Conservation (phyloP, 2,113 vertebrate species). For the Pungitius pungitius region DNA sequence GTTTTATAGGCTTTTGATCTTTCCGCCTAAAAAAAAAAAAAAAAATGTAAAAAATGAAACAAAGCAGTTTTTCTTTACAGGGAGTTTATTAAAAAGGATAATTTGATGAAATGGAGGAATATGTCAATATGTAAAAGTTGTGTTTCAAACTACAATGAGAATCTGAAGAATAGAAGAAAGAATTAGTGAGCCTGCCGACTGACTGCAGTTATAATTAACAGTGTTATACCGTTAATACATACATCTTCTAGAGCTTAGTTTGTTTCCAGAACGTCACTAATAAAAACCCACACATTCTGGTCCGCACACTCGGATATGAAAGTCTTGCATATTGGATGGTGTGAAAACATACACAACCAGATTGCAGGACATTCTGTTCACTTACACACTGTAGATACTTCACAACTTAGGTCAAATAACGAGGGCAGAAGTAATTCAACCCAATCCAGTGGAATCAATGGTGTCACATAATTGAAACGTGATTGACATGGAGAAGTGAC, state of each 20-base stretch:
- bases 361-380: slow-evolving; percentile 2
- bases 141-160: slow-evolving; percentile 31
- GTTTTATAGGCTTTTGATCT: background rate
- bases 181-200: slow-evolving; percentile 37
- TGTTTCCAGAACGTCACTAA: slow-evolving; percentile 25
- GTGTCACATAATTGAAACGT: slow-evolving; percentile 25
- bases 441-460: slow-evolving; percentile 10
- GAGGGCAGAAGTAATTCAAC: background rate
- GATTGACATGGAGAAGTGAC: slow-evolving; percentile 50
- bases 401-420: slow-evolving; percentile 12
- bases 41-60: background rate
- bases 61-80: slow-evolving; percentile 37
- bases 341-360: slow-evolving; percentile 18
- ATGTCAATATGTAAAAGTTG: slow-evolving; percentile 28
- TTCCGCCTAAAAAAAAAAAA: background rate
- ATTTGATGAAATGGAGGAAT: slow-evolving; percentile 24
- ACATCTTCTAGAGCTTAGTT: slow-evolving; percentile 17
- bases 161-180: slow-evolving; percentile 14
- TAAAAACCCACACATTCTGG: slow-evolving; percentile 35
- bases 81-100: slow-evolving; percentile 78
- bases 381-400: slow-evolving; percentile 12
- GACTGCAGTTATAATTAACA: slow-evolving; percentile 47
- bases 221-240: slow-evolving; percentile 25
- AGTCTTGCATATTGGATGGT: slow-evolving; percentile 57
- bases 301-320: slow-evolving; percentile 41